Evolutionary conservation across 2,888 invertebrate species (phyloP).

Genomic region (Diplolepis rosae): DNA sequence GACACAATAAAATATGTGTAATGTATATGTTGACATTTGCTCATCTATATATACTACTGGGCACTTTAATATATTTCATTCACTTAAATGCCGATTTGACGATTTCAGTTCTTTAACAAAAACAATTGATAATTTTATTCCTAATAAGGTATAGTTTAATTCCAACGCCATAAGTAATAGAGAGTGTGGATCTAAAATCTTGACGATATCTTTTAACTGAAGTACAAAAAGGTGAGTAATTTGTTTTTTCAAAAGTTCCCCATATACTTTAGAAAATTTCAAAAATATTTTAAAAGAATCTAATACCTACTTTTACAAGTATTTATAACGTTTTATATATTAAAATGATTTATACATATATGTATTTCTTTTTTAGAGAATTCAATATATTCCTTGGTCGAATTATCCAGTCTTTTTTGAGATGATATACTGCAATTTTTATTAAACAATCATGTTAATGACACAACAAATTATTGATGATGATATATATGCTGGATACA

Average conservation of each 20-base stretch:
- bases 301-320: too few relatives aligned
- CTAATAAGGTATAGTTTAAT: background rate
- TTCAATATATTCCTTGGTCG: background rate
- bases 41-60: too few relatives aligned
- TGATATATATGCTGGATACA: constrained; percentile 81
- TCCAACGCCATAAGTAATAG: too few relatives aligned
- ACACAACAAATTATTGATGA: constrained; percentile 75
- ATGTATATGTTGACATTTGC: background rate
- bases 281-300: too few relatives aligned
- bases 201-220: too few relatives aligned
- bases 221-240: too few relatives aligned
- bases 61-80: background rate
- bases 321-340: too few relatives aligned
- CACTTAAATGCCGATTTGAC: background rate
- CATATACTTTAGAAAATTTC: too few relatives aligned
- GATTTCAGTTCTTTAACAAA: background rate
- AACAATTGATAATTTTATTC: background rate
- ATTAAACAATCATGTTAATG: constrained; percentile 36
- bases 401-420: background rate
- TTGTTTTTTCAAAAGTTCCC: too few relatives aligned
- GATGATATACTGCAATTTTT: background rate
- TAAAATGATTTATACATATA: background rate
- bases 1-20: background rate
- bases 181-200: too few relatives aligned
- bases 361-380: background rate